Conservation (phyloP, 2,797 vertebrate species). For the Dermochelys coriacea region DNA sequence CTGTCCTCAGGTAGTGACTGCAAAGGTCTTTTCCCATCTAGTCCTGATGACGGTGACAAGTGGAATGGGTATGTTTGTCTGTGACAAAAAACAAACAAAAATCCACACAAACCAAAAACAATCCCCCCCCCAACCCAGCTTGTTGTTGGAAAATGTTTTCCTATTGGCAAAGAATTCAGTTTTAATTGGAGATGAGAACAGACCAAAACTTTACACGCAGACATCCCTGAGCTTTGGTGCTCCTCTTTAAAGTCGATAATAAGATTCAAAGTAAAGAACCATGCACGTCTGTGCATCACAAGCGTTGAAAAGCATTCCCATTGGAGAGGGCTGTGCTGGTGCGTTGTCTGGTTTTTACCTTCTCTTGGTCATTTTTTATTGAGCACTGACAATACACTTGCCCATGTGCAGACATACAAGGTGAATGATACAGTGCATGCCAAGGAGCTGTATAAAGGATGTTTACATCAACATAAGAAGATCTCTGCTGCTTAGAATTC, state of each 20-base stretch:
- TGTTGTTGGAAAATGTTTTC: neutral
- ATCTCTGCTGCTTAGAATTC: neutral
- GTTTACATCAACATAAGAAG: neutral
- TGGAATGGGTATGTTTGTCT: neutral
- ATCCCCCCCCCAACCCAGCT: neutral
- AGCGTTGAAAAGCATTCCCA: neutral
- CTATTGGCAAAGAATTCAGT: neutral
- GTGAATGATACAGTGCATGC: neutral
- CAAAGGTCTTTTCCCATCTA: neutral
- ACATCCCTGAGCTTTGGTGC: neutral
- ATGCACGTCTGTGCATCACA: neutral
- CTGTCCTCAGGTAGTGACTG: neutral
- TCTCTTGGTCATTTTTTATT: neutral
- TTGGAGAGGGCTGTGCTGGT: neutral
- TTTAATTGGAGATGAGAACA: neutral
- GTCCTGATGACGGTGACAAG: neutral
- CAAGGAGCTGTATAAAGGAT: neutral
- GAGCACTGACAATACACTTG: neutral
- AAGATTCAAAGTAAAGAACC: neutral
- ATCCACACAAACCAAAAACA: neutral
- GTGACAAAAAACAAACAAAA: neutral
- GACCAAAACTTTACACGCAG: neutral
- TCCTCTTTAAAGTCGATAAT: neutral
- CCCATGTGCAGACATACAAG: neutral
- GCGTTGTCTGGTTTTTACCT: neutral